A percentile compares a stretch with the other conserved stretches of the same genome.
Evolutionary conservation across 1,140 invertebrate genomes (phyloP).

Genomic region (Danaus plexippus): DNA sequence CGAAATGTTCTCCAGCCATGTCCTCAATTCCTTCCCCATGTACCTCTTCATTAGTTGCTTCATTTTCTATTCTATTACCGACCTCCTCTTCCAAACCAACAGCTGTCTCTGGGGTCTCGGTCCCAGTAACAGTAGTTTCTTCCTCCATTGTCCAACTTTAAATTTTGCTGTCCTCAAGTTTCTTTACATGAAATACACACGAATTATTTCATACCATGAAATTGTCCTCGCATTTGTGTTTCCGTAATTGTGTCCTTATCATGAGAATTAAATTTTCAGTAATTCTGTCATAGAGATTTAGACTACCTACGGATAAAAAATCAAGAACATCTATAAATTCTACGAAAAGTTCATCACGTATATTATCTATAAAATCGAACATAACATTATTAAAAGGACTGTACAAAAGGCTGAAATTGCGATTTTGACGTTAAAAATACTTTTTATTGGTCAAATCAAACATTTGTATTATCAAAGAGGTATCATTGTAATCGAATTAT

Average conservation of each 20-base stretch:
- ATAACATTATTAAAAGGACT: conserved; percentile 18
- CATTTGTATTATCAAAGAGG: no score
- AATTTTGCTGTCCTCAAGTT: conserved; percentile 11
- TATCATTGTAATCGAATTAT: no score
- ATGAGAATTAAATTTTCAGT: conserved; percentile 45
- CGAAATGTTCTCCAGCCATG: no score
- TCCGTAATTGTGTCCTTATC: conserved; percentile 41
- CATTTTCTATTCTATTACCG: conserved; percentile 22
- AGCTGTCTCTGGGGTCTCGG: conserved; percentile 14
- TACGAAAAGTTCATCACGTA: conserved; percentile 41
- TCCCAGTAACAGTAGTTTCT: conserved; percentile 12
- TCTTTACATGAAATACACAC: conserved; percentile 12
- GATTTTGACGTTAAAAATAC: no score
- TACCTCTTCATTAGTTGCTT: conserved; percentile 24
- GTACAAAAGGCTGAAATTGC: no score
- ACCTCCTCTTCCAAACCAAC: conserved; percentile 13
- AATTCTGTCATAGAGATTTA: conserved; percentile 50
- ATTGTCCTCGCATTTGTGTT: conserved; percentile 41
- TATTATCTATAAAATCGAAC: conserved; percentile 48
- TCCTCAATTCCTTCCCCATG: conserved; percentile 24
- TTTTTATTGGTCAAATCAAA: no score
- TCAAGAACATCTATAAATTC: conserved; percentile 54
- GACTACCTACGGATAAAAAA: conserved; percentile 39
- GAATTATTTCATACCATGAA: conserved; percentile 43
- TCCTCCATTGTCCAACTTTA: conserved; percentile 26